Evolutionary conservation across 2,797 vertebrate genomes (phyloP), one percentile per base, ranked within the genome.

Genomic region (Hydrolagus colliei): DNA sequence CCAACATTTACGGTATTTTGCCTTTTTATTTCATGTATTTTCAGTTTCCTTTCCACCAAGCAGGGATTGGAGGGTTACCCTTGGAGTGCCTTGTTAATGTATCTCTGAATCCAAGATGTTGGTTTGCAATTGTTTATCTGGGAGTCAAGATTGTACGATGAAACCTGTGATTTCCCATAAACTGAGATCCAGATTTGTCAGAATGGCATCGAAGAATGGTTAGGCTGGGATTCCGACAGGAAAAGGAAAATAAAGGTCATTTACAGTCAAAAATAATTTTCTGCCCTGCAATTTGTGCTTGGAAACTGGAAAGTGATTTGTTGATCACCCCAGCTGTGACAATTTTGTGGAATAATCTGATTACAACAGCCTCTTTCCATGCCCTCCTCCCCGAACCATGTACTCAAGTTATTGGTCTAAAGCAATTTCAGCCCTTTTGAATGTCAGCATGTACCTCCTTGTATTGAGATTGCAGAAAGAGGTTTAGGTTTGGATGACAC

Each of bases 351-450:
- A 61, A 59, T 61, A n/a, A 61, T 79, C 77, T 5, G 5, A 14
- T 79, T 6, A 79, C 61, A 79, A 20, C 9, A 27, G 12, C 61
- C 1, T 52, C 41, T 52, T 52, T 52, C 41, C 41, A 52, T 52
- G 2, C 41, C 41, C 41, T 6, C 41, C 41, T 6, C 41, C 41
- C 2, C 41, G 6, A 52, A 52, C 2, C 41, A 52, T 1, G 27
- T 27, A 52, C 41, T 14, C n/a, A 12, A 1, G 14, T n/a, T 79
- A 79, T 79, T 27, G 59, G 27, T n/a, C 14, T n/a, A 12, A 65
- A 14, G 77, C 63, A 79, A 27, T 79, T 79, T 79, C n/a, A 79
- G 61, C 59, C 65, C 61, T 62, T 79, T 20, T 35, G 41, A 74
- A 13, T 62, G 76, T 27, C 76, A 9, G 14, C 8, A 67, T 80